Evolutionary conservation across 2,888 invertebrate genomes (phyloP).

Genomic region (Tachystola acroxantha): DNA sequence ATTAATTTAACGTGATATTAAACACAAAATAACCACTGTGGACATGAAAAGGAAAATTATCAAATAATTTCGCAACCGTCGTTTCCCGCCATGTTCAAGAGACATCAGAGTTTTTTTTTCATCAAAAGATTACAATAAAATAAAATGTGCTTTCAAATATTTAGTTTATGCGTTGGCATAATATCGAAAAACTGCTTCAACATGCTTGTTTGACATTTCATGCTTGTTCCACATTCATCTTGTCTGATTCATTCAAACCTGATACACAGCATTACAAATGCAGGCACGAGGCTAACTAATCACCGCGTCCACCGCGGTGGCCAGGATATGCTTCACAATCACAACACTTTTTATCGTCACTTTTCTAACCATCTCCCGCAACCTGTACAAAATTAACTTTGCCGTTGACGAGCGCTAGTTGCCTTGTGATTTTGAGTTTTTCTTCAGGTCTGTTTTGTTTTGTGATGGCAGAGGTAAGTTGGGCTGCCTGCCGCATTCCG

Average conservation of each 20-base stretch:
- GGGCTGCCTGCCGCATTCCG: constrained; percentile 36
- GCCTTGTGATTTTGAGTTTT: neutral
- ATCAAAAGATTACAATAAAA: too few species aligned
- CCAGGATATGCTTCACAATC: constrained; percentile 9
- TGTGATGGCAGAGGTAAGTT: constrained; percentile 4
- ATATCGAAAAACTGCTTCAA: too few species aligned
- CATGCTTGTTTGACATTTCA: too few species aligned
- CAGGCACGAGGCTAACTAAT: constrained; percentile 4
- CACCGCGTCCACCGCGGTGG: constrained; percentile 5
- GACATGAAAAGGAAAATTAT: too few species aligned
- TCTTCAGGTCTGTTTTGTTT: neutral
- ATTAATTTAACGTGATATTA: too few species aligned
- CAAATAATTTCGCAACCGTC: too few species aligned
- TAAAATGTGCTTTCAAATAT: too few species aligned
- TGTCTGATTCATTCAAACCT: neutral
- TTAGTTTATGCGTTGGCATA: too few species aligned
- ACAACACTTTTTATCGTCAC: constrained; percentile 8
- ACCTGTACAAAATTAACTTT: constrained; percentile 4
- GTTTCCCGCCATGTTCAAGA: too few species aligned
- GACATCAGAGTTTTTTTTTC: too few species aligned
- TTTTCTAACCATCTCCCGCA: constrained; percentile 9
- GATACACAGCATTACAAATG: constrained; percentile 5
- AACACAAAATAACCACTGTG: too few species aligned
- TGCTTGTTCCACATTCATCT: too few species aligned
- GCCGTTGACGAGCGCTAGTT: neutral